phyloP scores from a whole-genome alignment of 2,797 vertebrate genomes.

The Bradypodion pumilum region DNA sequence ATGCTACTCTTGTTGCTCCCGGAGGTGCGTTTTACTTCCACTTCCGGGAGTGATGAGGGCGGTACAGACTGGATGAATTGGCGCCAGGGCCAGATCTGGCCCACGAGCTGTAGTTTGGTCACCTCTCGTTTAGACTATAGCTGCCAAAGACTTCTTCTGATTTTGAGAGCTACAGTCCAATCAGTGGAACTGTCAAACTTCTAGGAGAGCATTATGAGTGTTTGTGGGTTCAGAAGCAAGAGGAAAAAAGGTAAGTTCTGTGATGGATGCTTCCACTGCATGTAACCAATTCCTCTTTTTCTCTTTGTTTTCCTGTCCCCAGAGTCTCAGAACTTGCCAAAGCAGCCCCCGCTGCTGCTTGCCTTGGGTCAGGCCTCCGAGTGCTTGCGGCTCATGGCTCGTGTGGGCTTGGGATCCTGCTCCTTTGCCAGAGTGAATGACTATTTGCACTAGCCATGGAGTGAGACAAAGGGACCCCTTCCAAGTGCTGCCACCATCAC shows the following conservation, averaged over 20 bases:
- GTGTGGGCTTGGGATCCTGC: slow-evolving; percentile 93
- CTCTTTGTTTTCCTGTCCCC: slow-evolving; percentile 50
- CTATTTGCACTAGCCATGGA: slow-evolving; percentile 94
- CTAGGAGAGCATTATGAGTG: background rate
- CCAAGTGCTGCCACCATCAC: slow-evolving; percentile 67
- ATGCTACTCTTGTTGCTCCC: no score
- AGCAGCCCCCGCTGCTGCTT: slow-evolving; percentile 96
- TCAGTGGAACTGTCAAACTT: no score
- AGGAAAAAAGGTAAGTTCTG: background rate
- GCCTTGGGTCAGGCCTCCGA: slow-evolving; percentile 96
- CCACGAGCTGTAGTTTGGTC: no score
- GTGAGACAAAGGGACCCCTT: slow-evolving; percentile 68
- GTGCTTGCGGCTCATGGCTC: slow-evolving; percentile 96
- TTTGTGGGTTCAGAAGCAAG: background rate
- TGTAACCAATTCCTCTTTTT: background rate
- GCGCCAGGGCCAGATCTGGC: no score
- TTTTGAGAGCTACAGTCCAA: no score
- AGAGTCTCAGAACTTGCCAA: slow-evolving; percentile 99
- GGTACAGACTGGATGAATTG: no score
- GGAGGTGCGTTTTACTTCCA: no score
- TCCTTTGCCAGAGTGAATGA: slow-evolving; percentile 98
- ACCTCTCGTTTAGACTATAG: no score
- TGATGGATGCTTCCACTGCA: background rate
- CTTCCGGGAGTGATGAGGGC: no score
- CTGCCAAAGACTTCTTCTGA: no score